A percentile compares a stretch with the other conserved stretches of the same genome.
These are phyloP conservation scores for Setophaga coronata DNA, from an alignment of 2,113 vertebrate species.

Conservation along the genomic window DNA sequence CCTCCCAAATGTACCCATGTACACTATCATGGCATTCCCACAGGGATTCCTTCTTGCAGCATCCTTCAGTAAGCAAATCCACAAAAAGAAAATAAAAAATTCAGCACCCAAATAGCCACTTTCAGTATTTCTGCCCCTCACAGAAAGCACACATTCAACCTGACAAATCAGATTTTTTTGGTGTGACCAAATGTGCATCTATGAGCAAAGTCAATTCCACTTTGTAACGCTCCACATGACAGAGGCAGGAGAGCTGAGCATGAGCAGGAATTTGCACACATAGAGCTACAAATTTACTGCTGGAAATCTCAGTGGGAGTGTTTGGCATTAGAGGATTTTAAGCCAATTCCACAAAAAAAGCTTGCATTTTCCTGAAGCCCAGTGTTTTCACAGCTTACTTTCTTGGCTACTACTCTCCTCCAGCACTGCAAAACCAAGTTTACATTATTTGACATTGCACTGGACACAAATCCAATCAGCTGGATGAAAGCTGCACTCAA, in stretches of 20 bases:
- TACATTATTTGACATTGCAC: neutral
- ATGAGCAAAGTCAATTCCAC: neutral
- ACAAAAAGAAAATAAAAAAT: neutral
- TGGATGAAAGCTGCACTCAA: neutral
- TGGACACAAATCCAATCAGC: neutral
- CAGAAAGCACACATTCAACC: neutral
- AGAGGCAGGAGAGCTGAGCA: too few relatives aligned
- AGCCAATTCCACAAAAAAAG: neutral
- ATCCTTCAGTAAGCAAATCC: neutral
- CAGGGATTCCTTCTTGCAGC: neutral
- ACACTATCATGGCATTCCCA: neutral
- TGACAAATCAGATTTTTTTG: neutral
- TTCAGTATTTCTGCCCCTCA: rapidly evolving
- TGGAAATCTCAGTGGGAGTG: neutral
- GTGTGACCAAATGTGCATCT: neutral
- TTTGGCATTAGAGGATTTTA: neutral
- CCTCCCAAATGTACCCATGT: neutral
- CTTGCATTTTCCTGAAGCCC: neutral
- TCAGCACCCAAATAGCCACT: rapidly evolving
- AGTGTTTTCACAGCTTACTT: neutral
- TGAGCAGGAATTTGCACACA: neutral
- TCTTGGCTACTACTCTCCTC: neutral
- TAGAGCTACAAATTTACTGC: neutral
- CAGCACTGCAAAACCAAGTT: neutral
- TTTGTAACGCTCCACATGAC: neutral